phyloP scores from a whole-genome alignment of 2,888 invertebrate genomes.

The Steinernema hermaphroditum region DNA sequence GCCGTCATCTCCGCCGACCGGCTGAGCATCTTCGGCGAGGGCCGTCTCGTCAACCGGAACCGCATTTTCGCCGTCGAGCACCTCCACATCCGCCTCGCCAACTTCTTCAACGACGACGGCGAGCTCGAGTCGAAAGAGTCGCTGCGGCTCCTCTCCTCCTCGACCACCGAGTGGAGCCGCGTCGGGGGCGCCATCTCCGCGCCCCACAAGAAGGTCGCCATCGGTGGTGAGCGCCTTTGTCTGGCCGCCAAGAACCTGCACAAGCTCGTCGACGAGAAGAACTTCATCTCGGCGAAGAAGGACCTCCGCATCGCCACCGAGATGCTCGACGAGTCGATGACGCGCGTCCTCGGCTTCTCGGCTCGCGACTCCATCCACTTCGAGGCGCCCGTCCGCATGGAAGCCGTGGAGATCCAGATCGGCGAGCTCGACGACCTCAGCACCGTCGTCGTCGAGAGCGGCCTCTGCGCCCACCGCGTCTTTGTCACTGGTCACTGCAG shows the following conservation, averaged over 20 bases:
- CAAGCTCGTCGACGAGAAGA: slow-evolving; percentile 41
- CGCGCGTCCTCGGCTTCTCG: slow-evolving; percentile 47
- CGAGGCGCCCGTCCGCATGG: slow-evolving; percentile 46
- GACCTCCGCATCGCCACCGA: slow-evolving; percentile 47
- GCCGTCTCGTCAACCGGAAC: slow-evolving; percentile 47
- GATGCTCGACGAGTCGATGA: slow-evolving; percentile 45
- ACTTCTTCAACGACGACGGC: slow-evolving; percentile 49
- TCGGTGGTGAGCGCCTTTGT: neutral
- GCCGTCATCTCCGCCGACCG: slow-evolving; percentile 46
- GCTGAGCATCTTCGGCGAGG: slow-evolving; percentile 14
- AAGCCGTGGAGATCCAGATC: slow-evolving; percentile 42
- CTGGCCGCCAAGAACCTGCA: slow-evolving; percentile 34
- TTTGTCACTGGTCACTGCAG: slow-evolving; percentile 38
- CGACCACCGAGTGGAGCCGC: slow-evolving; percentile 49
- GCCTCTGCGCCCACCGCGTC: slow-evolving; percentile 39
- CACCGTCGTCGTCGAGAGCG: slow-evolving; percentile 36
- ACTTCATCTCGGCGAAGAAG: slow-evolving; percentile 46
- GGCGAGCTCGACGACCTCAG: slow-evolving; percentile 6
- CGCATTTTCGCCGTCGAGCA: slow-evolving; percentile 48
- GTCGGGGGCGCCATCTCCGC: slow-evolving; percentile 46
- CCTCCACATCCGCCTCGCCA: slow-evolving; percentile 48
- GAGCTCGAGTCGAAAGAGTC: slow-evolving; percentile 48
- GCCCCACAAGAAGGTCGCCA: slow-evolving; percentile 20
- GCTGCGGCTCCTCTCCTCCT: slow-evolving; percentile 44
- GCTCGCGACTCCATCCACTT: slow-evolving; percentile 47